Base-by-base conservation (phyloP, 2,113 vertebrate species). In the Scartelaos histophorus region DNA sequence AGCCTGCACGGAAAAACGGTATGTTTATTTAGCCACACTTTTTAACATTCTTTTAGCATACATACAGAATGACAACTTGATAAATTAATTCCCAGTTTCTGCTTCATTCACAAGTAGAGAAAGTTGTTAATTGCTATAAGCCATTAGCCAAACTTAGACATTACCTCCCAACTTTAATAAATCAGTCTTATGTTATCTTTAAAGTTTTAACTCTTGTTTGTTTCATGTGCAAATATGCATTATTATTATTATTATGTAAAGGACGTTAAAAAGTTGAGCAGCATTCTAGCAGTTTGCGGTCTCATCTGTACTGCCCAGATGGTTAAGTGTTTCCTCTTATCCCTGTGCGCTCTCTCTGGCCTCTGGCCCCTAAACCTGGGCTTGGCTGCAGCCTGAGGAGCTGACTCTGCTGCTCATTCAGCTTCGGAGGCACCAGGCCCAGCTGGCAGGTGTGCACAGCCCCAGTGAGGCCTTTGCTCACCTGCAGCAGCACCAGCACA, bases 1-100 rank as follows among this genome's bases (percentile, higher is more conserved):
- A 99, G 97, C 90, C 85, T 99, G 81, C 97, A 99, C 2, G 97
- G 97, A 38, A 98, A 98, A 93, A 98, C 98, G 94, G 98, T 99
- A 95, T 85, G 85, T 70, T 51, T 13, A 3, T 57, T 56, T 61
- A 54, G 34, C 67, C 12, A 21, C 12, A 15, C 11, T 47, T 70
- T 70, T 2, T 1, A n/a, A n/a, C n/a, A n/a, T n/a, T 21, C 4
- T 66, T 69, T 13, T 24, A 53, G 34, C 71, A 69, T 34, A 49
- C 64, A 10, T 62, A 54, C 17, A 11, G 9, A 21, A 21, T 19
- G 1, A 17, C 7, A 7, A 21, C n/a, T 9, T 54, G 17, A 21
- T 54, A 9, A n/a, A 54, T 54, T 21, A 54, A 21, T 53, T 53
- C 5, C 15, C 3, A 53, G 2, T 53, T 10, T 53, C 17, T 53